phyloP scores from a whole-genome alignment of 2,113 vertebrate species.

The Elephantulus edwardii region DNA sequence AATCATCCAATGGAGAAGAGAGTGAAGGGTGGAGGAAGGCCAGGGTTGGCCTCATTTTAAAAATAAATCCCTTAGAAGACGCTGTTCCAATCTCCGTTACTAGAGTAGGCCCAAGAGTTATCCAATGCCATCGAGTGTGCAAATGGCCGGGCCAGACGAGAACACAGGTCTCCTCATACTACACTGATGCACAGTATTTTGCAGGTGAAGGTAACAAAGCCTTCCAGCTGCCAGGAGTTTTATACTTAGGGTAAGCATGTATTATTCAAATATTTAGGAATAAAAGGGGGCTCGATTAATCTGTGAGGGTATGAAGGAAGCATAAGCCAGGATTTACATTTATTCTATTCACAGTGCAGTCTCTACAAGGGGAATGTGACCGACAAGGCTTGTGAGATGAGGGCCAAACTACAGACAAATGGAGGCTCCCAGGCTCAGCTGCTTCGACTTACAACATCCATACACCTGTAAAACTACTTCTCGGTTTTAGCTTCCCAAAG shows the following conservation, averaged over 20 bases:
- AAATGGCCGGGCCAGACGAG: background rate
- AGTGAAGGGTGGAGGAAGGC: background rate
- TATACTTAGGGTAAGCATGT: background rate
- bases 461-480: background rate
- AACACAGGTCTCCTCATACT: background rate
- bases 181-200: background rate
- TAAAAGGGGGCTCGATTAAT: background rate
- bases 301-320: too few relatives aligned
- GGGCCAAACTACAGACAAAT: background rate
- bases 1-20: accelerated
- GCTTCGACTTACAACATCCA: background rate
- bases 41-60: background rate
- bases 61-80: background rate
- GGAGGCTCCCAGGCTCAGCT: background rate
- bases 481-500: background rate
- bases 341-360: background rate
- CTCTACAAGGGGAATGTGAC: background rate
- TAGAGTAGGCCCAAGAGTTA: background rate
- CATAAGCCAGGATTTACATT: background rate
- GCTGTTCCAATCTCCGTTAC: background rate
- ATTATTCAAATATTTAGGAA: background rate
- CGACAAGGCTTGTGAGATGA: background rate
- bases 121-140: too few relatives aligned
- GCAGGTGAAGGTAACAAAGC: background rate
- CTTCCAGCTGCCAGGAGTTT: background rate